Evolutionary conservation across 2,113 vertebrate species (phyloP).

Genomic region (Ochotona curzoniae): DNA sequence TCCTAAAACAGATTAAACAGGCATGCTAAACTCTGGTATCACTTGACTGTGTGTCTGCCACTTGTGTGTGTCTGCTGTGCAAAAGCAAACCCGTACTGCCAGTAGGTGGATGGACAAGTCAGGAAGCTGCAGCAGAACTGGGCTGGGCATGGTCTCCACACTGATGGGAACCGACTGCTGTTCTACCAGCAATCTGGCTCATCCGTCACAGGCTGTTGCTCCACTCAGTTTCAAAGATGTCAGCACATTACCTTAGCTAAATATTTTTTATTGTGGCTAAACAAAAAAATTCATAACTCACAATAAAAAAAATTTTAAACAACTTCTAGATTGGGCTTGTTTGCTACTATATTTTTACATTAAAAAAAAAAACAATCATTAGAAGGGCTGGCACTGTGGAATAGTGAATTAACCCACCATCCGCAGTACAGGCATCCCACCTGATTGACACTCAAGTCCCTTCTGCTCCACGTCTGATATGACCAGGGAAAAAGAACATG

Average conservation of each 20-base stretch:
- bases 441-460: no score
- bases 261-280: background rate
- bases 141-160: background rate
- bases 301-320: slow-evolving; percentile 21
- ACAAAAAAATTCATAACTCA: background rate
- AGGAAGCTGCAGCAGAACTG: background rate
- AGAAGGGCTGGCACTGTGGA: background rate
- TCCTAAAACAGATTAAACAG: fast-evolving
- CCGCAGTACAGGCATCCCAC: no score
- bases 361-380: background rate
- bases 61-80: fast-evolving
- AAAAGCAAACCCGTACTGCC: background rate
- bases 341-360: background rate
- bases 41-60: background rate
- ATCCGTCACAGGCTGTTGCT: background rate
- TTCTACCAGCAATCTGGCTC: background rate
- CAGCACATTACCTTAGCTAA: background rate
- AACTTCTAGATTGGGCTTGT: background rate
- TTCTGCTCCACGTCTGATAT: no score
- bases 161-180: background rate
- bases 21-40: background rate
- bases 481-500: no score
- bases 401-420: no score
- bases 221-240: background rate
- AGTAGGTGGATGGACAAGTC: background rate